Evolutionary conservation across 2,113 vertebrate genomes (phyloP), one percentile per base, ranked within the genome.

Genomic region (Rhinoderma darwinii): DNA sequence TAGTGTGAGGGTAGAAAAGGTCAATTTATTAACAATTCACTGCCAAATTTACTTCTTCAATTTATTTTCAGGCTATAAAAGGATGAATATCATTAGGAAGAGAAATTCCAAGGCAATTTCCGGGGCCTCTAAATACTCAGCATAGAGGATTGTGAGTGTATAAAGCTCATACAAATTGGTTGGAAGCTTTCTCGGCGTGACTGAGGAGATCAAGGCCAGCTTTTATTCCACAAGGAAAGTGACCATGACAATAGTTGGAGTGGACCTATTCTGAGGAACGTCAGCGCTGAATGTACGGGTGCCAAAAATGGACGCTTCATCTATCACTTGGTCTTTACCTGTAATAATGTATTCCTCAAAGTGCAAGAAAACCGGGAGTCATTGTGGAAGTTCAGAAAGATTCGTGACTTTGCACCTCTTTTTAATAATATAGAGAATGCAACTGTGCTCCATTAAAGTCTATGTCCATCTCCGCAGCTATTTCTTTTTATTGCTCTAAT

Each of bases 21-120:
- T 82, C 79, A 63, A 63, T 35, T 32, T 63, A 82, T 82, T 82
- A 82, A 82, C 79, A 82, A 82, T 66, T 43, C 44, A 25, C 56
- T 20, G 56, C 20, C 5, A 66, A 82, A n/a, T 82, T 56, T 59
- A 82, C 47, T 20, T 22, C 37, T 63, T 37, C 79, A 30, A 41
- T 82, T 82, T 66, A 37, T 61, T 61, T 59, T 17, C 78, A 25
- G 54, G 27, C 44, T 81, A 61, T 81, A 81, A 80, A 82, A 39
- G 56, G 79, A 82, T 44, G 79, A 82, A 82, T 82, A 82, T 82
- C 56, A 82, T 82, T 41, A 81, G 7, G 20, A 6, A 18, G 54
- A 32, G 35, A 81, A 61, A 59, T 12, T 63, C 39, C 56, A 20
- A 17, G 2, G 30, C 30, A 70, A 70, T 70, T 68, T 17, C 63